These are phyloP conservation scores for Phlogophora meticulosa DNA, from an alignment of 2,888 invertebrate species.

Conservation along the genomic window DNA sequence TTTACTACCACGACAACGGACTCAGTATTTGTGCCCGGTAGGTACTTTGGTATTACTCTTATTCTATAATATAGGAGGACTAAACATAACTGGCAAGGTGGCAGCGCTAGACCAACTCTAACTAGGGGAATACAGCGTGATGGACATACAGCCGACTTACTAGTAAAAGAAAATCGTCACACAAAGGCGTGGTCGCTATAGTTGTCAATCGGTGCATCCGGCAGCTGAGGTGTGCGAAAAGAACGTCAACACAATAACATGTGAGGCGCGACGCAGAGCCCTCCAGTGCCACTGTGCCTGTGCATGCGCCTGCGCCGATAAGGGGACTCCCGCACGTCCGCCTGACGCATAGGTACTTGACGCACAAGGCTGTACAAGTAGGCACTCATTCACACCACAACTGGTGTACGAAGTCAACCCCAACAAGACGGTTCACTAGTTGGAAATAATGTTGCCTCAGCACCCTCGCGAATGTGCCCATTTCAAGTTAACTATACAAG, in stretches of 20 bases:
- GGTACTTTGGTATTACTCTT: no score
- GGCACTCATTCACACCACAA: background rate
- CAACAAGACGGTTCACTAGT: background rate
- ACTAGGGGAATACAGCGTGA: no score
- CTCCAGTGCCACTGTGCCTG: background rate
- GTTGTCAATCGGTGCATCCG: slow-evolving; percentile 22
- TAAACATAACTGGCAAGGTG: no score
- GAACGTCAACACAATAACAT: slow-evolving; percentile 11
- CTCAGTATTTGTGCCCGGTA: no score
- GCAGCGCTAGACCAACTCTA: no score
- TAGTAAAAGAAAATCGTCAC: no score
- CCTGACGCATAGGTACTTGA: slow-evolving; percentile 1
- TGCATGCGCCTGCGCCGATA: slow-evolving; percentile 1
- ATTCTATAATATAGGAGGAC: no score
- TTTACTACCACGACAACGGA: no score
- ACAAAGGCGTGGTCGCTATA: slow-evolving; percentile 2
- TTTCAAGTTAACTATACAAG: background rate
- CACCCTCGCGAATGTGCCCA: background rate
- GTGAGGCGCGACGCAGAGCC: background rate
- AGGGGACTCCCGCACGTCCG: slow-evolving; percentile 11
- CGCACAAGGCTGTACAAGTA: slow-evolving; percentile 1
- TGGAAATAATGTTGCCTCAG: background rate
- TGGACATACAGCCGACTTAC: no score
- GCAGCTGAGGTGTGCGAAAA: background rate
- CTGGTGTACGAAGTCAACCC: background rate